Evolutionary conservation across 1,140 invertebrate species (phyloP), one percentile per base, ranked within the genome.

Genomic region (Aphidius gifuensis): DNA sequence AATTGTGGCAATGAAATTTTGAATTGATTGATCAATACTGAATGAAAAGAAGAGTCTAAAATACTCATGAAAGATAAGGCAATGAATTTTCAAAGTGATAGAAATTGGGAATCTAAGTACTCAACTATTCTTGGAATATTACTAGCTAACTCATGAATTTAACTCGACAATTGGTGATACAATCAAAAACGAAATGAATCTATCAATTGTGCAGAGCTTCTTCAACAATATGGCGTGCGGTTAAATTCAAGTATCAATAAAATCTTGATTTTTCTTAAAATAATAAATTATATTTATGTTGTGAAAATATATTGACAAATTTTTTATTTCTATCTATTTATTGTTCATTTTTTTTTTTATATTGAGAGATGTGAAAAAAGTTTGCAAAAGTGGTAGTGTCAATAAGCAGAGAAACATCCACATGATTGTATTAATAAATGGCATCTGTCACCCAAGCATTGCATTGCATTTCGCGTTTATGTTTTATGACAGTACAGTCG

Each of bases 401-500:
- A 16, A 32, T 32, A 32, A 32, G 23, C 16, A 32, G 23, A 32
- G 4, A 32, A 39, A 61, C 50, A 61, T 55, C 44, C 51, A 58
- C 51, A 50, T 50, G 47, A 54, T 48, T 47, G 68, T 70, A 71
- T 76, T 77, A 77, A 77, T 79, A 79, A 79, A 77, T 68, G 71
- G 72, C 77, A 79, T 79, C 75, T 79, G 77, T 77, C 77, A 77
- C 75, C 73, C 6, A 64, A 61, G 70, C 65, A 65, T 71, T 68
- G 69, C 69, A 66, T 71, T 76, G 74, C 74, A 79, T 76, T 77
- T 76, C 72, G 71, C 69, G 68, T 75, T 76, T 75, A 74, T 74
- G 74, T 66, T 75, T 74, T 74, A 75, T 74, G 71, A 69, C 23
- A 32, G 23, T 32, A 16, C 16, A 32, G 23, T 32, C 23, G 23